Conservation (phyloP, 2,888 invertebrate species). For the Aproaerema taeniolella region DNA sequence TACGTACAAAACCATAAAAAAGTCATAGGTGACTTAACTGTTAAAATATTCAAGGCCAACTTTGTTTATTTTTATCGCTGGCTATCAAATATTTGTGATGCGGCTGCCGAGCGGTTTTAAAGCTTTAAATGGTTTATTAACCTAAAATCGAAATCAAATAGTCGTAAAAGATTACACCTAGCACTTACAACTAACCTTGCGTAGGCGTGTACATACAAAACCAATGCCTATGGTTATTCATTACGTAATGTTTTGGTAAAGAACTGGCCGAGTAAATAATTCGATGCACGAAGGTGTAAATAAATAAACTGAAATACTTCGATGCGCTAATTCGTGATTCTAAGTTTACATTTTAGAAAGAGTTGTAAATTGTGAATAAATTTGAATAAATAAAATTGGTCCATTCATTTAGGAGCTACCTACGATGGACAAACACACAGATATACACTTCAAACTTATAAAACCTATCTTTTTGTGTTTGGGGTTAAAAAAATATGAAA, state of each 20-base stretch:
- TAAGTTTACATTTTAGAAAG: no score
- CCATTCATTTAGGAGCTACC: no score
- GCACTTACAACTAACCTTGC: constrained; percentile 41
- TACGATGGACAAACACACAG: no score
- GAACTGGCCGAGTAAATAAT: no score
- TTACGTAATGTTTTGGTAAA: constrained; percentile 9
- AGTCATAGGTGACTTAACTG: background rate
- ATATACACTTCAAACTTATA: no score
- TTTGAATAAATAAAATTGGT: no score
- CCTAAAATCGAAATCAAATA: constrained; percentile 31
- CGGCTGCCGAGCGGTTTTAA: constrained; percentile 15
- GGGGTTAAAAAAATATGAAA: no score
- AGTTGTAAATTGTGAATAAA: no score
- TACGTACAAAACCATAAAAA: background rate
- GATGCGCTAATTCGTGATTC: background rate
- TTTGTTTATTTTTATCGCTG: constrained; percentile 14
- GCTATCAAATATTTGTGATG: constrained; percentile 29
- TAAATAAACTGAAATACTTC: background rate
- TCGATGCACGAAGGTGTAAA: background rate
- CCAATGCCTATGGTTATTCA: constrained; percentile 4
- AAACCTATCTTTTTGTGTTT: no score
- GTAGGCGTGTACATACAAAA: constrained; percentile 31
- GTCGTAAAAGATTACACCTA: constrained; percentile 24
- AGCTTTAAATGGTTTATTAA: constrained; percentile 35
- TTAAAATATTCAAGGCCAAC: constrained; percentile 6